These are phyloP conservation scores for Diploscapter pachys DNA, from an alignment of 1,140 invertebrate genomes.

Conservation along the genomic window DNA sequence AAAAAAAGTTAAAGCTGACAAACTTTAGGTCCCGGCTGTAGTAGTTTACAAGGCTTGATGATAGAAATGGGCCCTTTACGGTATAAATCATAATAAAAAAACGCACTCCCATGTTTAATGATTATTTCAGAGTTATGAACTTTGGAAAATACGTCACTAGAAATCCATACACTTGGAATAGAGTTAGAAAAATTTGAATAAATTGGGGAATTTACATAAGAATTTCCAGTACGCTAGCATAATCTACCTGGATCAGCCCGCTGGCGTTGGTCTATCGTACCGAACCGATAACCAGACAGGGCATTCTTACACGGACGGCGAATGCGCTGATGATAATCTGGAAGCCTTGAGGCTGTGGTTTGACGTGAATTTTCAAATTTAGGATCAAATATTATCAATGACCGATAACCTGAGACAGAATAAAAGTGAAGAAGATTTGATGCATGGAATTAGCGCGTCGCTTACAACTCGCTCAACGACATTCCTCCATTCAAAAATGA, in stretches of 20 bases:
- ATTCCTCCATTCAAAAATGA: too few species aligned
- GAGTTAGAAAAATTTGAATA: constrained; percentile 35
- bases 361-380: background rate
- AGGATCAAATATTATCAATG: too few species aligned
- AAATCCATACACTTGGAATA: constrained; percentile 64
- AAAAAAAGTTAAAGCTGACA: too few species aligned
- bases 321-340: constrained; percentile 60
- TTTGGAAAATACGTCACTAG: constrained; percentile 55
- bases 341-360: constrained; percentile 63
- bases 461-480: too few species aligned
- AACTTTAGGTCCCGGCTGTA: constrained; percentile 61
- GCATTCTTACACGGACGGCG: constrained; percentile 61
- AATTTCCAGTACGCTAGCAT: constrained; percentile 68
- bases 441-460: too few species aligned
- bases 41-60: constrained; percentile 62
- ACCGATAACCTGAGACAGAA: too few species aligned
- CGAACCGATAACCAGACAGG: constrained; percentile 46
- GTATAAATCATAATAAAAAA: background rate
- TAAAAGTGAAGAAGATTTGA: too few species aligned
- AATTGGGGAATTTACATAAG: too few species aligned
- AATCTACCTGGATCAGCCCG: constrained; percentile 64
- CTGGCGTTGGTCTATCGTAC: constrained; percentile 65
- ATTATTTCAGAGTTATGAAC: constrained; percentile 33
- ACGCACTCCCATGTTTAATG: too few species aligned
- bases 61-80: constrained; percentile 64